These are phyloP conservation scores for Botia kubotai DNA, from an alignment of 2,797 vertebrate genomes.

Conservation along the genomic window DNA sequence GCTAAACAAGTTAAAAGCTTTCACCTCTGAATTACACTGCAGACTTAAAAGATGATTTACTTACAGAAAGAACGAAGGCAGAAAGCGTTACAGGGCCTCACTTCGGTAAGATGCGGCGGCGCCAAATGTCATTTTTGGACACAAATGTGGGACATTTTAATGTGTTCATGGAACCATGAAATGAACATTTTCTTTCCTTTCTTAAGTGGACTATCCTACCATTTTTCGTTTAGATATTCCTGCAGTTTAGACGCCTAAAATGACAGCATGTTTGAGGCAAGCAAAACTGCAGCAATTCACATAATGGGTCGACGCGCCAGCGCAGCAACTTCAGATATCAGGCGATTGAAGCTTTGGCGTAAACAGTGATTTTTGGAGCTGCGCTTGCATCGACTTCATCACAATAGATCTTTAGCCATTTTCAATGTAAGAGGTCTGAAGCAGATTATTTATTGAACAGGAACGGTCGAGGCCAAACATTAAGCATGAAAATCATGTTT, in stretches of 20 bases:
- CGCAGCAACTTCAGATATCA: constrained; percentile 40
- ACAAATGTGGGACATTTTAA: constrained; percentile 30
- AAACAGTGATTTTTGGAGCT: constrained; percentile 55
- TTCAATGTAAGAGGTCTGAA: constrained; percentile 42
- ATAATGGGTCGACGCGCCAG: constrained; percentile 42
- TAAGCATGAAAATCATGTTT: constrained; percentile 22
- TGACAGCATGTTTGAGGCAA: constrained; percentile 45
- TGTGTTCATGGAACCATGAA: constrained; percentile 26
- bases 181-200: constrained; percentile 7
- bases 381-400: constrained; percentile 49
- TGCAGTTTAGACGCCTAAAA: constrained; percentile 22
- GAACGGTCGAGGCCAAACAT: neutral
- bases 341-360: constrained; percentile 48
- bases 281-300: constrained; percentile 42
- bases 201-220: neutral
- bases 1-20: constrained; percentile 44
- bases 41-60: constrained; percentile 52
- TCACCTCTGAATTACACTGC: constrained; percentile 35
- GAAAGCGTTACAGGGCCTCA: constrained; percentile 22
- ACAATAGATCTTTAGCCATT: constrained; percentile 38
- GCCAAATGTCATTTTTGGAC: constrained; percentile 28
- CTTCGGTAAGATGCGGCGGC: constrained; percentile 8
- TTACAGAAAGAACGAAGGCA: constrained; percentile 13
- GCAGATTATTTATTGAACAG: constrained; percentile 31
- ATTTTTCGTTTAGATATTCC: constrained; percentile 36